Base-by-base conservation (phyloP, 2,888 invertebrate species). In the Mystacides longicornis region DNA sequence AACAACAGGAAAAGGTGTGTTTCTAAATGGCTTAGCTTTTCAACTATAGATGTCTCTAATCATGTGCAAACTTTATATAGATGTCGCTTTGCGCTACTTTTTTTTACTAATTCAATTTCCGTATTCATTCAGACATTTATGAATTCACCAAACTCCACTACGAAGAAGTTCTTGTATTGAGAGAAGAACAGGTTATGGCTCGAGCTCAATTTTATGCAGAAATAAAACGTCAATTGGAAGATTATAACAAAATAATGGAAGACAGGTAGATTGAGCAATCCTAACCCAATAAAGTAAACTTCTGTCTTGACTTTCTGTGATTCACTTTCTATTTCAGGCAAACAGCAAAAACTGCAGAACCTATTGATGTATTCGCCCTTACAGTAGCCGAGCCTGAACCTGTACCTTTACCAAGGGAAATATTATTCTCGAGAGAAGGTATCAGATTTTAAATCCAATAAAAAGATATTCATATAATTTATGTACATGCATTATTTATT, bases 91-190 rank as follows among this genome's bases (percentile, higher is more conserved):
- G n/a, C n/a, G n/a, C n/a, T n/a, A n/a, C n/a, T n/a, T n/a, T n/a
- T n/a, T n/a, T n/a, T n/a, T n/a, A n/a, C n/a, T 37, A 7, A 37
- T 37, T 7, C n/a, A 14, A 37, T 37, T 3, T 3, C 14, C 16
- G 14, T 19, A 20, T 16, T 21, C 22, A 65, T 64, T 1, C 67
- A 81, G 81, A 80, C 65, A 64, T 81, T 0, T 72, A 73, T 49
- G 64, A 64, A 0, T 80, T 75, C 63, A 78, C 74, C 56, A 70
- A 70, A 2, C 70, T 68, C 20, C 80, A 81, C 50, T 68, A 74
- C 55, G 63, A 67, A 0, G 69, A 68, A 0, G 70, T 70, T 1
- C 64, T 67, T 18, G 68, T 66, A 22, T 59, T 79, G 33, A 74
- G 76, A 50, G 71, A 72, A 1, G 72, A 74, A 1, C 77, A 80